Evolutionary conservation across 35 echinoderm and acorn worm genomes (phyloP), one percentile per base, ranked within the genome.

Genomic region (Patiria miniata): DNA sequence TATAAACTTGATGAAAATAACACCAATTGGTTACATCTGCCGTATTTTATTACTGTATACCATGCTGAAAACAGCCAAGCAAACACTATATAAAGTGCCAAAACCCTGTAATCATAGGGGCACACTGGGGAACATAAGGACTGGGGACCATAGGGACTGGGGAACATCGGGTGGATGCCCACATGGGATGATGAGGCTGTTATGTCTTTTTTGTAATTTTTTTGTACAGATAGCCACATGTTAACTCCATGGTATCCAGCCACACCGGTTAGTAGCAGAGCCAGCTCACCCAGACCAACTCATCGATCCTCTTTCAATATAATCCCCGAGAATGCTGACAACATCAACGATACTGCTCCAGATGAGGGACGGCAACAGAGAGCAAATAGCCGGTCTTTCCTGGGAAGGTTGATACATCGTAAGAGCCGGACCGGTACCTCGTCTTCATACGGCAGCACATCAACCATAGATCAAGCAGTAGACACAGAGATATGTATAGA

Each of bases 401-500:
- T 73, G n/a, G 65, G 65, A 16, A 73, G 29, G 65, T 23, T 73
- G 34, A 34, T 26, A 10, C 65, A 23, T 30, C 65, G 65, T 32
- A 73, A 73, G 65, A 47, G 42, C n/a, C 19, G 57, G 14, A 8
- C 57, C 57, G 28, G 57, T 22, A 73, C 65, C 26, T 14, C 34
- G 21, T 73, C 65, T 34, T 73, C 26, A 32, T 23, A 26, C 8
- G 65, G 65, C 26, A 73, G 65, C 26, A 73, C 14, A 26, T 73
- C 65, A 73, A 23, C 65, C 14, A 30, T 34, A 22, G 65, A n/a
- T n/a, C n/a, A 73, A 73, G 65, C 19, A 12, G 34, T 9, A 28
- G 65, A 73, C 65, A 32, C 65, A 23, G 65, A 73, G 6, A 36
- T 73, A 26, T 73, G 65, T 73, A 16, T 26, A 73, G 65, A 73